Evolutionary conservation across 2,888 invertebrate genomes (phyloP).

Genomic region (Crematogaster levior): DNA sequence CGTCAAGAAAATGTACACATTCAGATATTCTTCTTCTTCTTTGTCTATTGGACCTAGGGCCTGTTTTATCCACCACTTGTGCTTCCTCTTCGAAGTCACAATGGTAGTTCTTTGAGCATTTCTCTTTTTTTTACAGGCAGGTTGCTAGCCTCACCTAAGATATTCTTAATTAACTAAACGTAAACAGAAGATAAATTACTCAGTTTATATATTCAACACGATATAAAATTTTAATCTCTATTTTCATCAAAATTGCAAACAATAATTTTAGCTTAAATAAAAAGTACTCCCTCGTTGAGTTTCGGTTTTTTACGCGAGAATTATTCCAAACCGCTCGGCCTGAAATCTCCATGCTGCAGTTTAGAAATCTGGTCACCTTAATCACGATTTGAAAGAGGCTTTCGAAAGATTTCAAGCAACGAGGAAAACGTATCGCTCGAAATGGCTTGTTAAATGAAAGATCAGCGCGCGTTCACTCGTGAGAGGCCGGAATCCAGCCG

Average conservation of each 20-base stretch:
- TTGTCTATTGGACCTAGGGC: no score
- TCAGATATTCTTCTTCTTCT: no score
- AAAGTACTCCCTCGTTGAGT: background rate
- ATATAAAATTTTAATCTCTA: background rate
- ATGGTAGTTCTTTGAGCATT: no score
- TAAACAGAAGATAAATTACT: background rate
- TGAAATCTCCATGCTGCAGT: background rate
- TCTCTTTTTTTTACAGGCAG: no score
- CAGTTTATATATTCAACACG: background rate
- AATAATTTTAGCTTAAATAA: background rate
- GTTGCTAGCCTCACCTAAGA: no score
- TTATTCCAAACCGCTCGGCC: background rate
- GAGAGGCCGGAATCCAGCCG: constrained; percentile 24
- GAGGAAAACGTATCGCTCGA: background rate
- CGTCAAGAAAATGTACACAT: background rate
- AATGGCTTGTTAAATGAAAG: constrained; percentile 4
- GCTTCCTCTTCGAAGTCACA: no score
- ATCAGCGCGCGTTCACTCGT: constrained; percentile 7
- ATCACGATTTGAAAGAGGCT: constrained; percentile 18
- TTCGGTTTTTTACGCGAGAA: background rate
- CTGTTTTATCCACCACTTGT: no score
- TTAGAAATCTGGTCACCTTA: constrained; percentile 11
- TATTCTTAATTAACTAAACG: no score
- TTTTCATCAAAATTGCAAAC: background rate
- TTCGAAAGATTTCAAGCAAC: background rate